Percentiles rank a stretch among this genome's conserved stretches.
phyloP scores from a whole-genome alignment of 2,888 invertebrate genomes.

The Napeogenes sylphis region DNA sequence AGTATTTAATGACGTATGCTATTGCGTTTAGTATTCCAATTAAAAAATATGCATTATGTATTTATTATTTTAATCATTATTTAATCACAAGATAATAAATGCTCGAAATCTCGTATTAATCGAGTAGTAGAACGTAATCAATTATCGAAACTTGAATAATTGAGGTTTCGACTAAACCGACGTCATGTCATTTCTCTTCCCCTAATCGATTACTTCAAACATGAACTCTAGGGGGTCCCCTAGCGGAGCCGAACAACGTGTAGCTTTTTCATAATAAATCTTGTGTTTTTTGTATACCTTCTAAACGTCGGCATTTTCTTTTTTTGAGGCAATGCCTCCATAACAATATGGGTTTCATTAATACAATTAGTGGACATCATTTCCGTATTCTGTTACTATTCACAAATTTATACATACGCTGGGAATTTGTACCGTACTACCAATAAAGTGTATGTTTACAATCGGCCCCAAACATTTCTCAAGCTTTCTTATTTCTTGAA shows the following conservation, averaged over 20 bases:
- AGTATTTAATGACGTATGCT: not conserved
- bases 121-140: conserved; percentile 70
- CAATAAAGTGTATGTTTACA: conserved; percentile 55
- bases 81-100: conserved; percentile 33
- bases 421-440: conserved; percentile 47
- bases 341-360: conserved; percentile 34
- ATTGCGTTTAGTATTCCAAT: conserved; percentile 15
- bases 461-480: conserved; percentile 55
- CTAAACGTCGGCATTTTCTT: conserved; percentile 21
- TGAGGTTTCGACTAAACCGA: conserved; percentile 65
- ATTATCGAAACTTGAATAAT: conserved; percentile 75
- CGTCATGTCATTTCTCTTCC: conserved; percentile 76
- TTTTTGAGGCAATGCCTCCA: conserved; percentile 2
- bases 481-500: conserved; percentile 59
- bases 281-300: conserved; percentile 42
- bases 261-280: conserved; percentile 63
- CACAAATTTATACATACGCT: conserved; percentile 45
- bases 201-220: conserved; percentile 75
- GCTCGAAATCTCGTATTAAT: conserved; percentile 58
- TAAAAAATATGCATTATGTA: conserved; percentile 24
- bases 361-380: conserved; percentile 41
- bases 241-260: conserved; percentile 50
- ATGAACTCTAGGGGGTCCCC: conserved; percentile 70
- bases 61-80: conserved; percentile 31
- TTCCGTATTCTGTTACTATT: conserved; percentile 49